Evolutionary conservation across 2,888 invertebrate genomes (phyloP).

Genomic region (Cosmia trapezina): DNA sequence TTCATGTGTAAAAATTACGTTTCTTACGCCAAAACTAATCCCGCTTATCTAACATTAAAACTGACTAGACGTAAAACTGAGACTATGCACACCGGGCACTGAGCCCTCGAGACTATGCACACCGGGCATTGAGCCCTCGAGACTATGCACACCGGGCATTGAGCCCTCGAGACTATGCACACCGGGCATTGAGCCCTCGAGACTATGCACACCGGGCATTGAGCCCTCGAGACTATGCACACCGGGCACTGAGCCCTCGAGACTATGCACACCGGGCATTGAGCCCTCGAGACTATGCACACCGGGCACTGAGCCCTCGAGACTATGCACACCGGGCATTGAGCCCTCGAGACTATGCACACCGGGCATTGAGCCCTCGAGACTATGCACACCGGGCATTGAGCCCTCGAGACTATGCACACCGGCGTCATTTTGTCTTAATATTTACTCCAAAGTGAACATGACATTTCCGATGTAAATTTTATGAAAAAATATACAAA

Average conservation of each 20-base stretch:
- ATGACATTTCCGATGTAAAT: constrained; percentile 69
- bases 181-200: background rate
- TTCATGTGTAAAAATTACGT: constrained; percentile 70
- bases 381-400: constrained; percentile 56
- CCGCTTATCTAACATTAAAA: constrained; percentile 80
- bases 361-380: too few species aligned
- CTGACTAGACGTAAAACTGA: constrained; percentile 87
- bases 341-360: background rate
- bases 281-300: constrained; percentile 69
- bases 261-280: too few species aligned
- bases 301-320: constrained; percentile 35
- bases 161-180: constrained; percentile 62
- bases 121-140: constrained; percentile 35
- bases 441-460: constrained; percentile 82
- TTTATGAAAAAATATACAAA: constrained; percentile 89
- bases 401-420: background rate
- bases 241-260: background rate
- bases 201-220: too few species aligned
- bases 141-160: constrained; percentile 56
- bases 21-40: constrained; percentile 73
- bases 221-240: constrained; percentile 69
- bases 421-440: constrained; percentile 66
- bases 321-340: constrained; percentile 56
- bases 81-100: constrained; percentile 56
- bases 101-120: constrained; percentile 38